Percentiles rank a stretch among this genome's conserved stretches.
phyloP scores from a whole-genome alignment of 2,888 invertebrate genomes.

The Allolobophora icterica region DNA sequence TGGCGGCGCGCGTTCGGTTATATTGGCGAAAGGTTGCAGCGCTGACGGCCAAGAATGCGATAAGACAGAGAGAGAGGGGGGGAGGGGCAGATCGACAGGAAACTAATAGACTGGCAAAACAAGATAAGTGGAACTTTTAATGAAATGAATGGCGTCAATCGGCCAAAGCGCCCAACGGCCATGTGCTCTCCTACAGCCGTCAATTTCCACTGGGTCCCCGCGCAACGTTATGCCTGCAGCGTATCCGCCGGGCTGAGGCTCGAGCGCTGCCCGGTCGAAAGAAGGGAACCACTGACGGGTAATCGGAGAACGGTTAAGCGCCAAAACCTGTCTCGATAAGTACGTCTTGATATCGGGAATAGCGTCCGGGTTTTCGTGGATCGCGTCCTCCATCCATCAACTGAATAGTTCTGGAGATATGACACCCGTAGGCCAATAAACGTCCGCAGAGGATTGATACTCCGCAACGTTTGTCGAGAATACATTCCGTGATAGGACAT shows the following conservation, averaged over 20 bases:
- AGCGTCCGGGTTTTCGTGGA: not conserved
- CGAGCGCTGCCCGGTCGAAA: not conserved
- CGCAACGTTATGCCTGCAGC: conserved; percentile 11
- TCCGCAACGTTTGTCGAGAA: not conserved
- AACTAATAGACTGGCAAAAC: not conserved
- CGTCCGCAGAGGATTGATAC: not conserved
- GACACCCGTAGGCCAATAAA: not conserved
- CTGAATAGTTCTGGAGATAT: not conserved
- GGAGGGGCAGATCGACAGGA: not conserved
- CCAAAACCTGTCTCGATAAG: conserved; percentile 25
- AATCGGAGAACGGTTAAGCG: conserved; percentile 11
- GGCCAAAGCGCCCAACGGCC: not conserved
- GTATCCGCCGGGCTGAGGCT: not conserved
- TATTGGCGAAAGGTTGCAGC: not conserved
- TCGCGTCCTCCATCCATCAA: not conserved
- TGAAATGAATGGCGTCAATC: conserved; percentile 3
- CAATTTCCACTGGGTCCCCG: not conserved
- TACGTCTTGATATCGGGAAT: not conserved
- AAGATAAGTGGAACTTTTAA: not conserved
- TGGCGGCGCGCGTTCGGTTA: not conserved
- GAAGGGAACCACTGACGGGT: not conserved
- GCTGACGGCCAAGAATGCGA: conserved; percentile 11
- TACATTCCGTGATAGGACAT: conserved; percentile 17
- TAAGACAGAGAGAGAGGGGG: not conserved
- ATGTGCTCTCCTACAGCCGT: not conserved